Conservation (phyloP, 2,888 invertebrate genomes). For the Drosophila nr. perissopoda region DNA sequence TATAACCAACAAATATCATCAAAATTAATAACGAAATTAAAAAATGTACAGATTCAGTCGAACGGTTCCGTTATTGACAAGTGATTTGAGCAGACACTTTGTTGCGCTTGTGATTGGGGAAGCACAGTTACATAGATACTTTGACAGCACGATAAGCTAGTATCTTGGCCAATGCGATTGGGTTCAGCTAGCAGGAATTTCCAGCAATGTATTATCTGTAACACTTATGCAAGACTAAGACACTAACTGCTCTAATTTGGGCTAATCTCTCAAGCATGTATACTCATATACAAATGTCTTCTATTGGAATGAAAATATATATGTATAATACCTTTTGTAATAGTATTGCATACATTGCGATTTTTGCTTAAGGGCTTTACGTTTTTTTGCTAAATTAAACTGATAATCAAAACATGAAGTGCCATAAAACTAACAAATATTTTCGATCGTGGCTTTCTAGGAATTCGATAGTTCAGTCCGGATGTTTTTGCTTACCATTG, state of each 20-base stretch:
- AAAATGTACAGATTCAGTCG: constrained; percentile 28
- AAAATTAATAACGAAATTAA: constrained; percentile 30
- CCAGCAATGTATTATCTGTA: neutral
- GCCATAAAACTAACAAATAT: neutral
- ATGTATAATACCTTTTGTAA: neutral
- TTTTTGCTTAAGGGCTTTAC: neutral
- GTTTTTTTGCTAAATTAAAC: neutral
- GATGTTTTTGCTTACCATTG: constrained; percentile 60
- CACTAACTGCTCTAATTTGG: neutral
- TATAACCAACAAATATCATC: constrained; percentile 26
- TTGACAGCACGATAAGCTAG: constrained; percentile 15
- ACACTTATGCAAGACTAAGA: constrained; percentile 1
- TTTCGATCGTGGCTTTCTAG: constrained; percentile 6
- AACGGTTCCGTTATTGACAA: constrained; percentile 44
- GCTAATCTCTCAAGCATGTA: neutral
- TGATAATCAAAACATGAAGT: neutral
- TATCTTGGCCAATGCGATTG: constrained; percentile 3
- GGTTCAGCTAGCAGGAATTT: neutral
- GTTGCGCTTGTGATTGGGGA: constrained; percentile 4
- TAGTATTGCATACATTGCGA: neutral
- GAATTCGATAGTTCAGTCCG: constrained; percentile 5
- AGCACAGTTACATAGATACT: constrained; percentile 1
- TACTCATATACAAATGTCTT: neutral
- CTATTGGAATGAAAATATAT: neutral
- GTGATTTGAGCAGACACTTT: neutral